A percentile compares a stretch with the other conserved stretches of the same genome.
Evolutionary conservation across 2,888 invertebrate species (phyloP).

Genomic region (Philereme vetulata): DNA sequence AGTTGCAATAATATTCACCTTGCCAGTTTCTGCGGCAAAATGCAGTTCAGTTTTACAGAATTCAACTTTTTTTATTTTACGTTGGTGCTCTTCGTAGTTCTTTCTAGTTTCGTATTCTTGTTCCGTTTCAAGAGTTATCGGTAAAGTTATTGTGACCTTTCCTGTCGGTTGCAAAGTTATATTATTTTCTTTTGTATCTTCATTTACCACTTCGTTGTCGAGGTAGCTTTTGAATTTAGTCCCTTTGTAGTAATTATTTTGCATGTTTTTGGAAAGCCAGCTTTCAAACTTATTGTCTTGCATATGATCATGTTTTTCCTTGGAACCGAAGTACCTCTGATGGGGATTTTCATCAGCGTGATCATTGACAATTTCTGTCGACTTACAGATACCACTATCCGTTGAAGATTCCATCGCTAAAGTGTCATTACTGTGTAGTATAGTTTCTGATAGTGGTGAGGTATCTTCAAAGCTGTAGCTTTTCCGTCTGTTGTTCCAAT

Average conservation of each 20-base stretch:
- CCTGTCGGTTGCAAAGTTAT: constrained; percentile 69
- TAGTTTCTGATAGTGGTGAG: constrained; percentile 62
- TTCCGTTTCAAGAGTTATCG: constrained; percentile 62
- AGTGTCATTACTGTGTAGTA: constrained; percentile 69
- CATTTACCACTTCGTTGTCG: constrained; percentile 55
- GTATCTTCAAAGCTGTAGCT: constrained; percentile 88
- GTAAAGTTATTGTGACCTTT: constrained; percentile 73
- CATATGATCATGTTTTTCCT: constrained; percentile 48
- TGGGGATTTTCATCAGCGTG: constrained; percentile 51
- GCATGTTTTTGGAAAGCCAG: constrained; percentile 72
- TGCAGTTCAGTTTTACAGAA: constrained; percentile 95
- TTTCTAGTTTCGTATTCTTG: constrained; percentile 46
- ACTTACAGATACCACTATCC: constrained; percentile 90
- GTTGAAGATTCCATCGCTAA: constrained; percentile 89
- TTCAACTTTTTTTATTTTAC: constrained; percentile 89
- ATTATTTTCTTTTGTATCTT: constrained; percentile 59
- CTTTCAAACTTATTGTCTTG: constrained; percentile 70
- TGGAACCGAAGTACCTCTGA: constrained; percentile 45
- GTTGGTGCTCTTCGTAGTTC: constrained; percentile 65
- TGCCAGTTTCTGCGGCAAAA: constrained; percentile 93
- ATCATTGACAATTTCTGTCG: constrained; percentile 85
- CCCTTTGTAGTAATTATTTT: constrained; percentile 55
- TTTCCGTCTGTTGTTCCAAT: constrained; percentile 90
- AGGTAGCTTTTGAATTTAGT: constrained; percentile 55
- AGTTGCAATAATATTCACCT: constrained; percentile 93